Conservation (phyloP, 2,888 invertebrate species). For the Cactoblastis cactorum region DNA sequence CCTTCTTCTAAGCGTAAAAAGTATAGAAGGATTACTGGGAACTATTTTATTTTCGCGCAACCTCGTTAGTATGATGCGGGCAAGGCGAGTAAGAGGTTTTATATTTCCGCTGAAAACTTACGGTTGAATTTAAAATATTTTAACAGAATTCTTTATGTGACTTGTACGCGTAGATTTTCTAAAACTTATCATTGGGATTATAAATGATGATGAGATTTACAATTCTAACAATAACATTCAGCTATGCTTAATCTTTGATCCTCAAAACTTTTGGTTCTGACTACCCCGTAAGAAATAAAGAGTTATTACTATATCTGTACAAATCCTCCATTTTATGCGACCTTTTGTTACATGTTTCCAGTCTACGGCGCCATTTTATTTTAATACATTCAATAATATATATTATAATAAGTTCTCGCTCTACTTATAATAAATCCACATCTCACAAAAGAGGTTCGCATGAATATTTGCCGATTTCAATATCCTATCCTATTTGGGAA, state of each 20-base stretch:
- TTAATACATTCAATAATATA: not conserved
- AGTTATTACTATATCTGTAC: too few species aligned
- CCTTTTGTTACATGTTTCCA: not conserved
- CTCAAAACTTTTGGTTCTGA: too few species aligned
- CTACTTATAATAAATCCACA: not conserved
- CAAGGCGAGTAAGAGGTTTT: constrained; percentile 6
- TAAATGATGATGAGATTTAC: too few species aligned
- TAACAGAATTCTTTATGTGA: too few species aligned
- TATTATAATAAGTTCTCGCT: not conserved
- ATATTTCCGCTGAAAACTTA: too few species aligned
- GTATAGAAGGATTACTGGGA: constrained; percentile 42
- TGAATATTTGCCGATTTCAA: constrained; percentile 1
- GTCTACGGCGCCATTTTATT: not conserved
- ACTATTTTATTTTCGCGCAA: constrained; percentile 37
- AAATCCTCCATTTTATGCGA: too few species aligned
- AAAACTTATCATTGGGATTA: too few species aligned
- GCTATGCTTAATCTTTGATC: too few species aligned
- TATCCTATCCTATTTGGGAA: constrained; percentile 1
- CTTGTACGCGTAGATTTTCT: too few species aligned
- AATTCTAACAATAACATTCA: too few species aligned
- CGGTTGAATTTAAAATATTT: too few species aligned
- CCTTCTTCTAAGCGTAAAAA: constrained; percentile 27
- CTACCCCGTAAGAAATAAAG: too few species aligned
- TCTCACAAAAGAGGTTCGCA: not conserved
- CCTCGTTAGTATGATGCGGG: constrained; percentile 45